A percentile compares a stretch with the other conserved stretches of the same genome.
These are phyloP conservation scores for Mesitornis unicolor DNA, from an alignment of 2,113 vertebrate species.

Conservation along the genomic window DNA sequence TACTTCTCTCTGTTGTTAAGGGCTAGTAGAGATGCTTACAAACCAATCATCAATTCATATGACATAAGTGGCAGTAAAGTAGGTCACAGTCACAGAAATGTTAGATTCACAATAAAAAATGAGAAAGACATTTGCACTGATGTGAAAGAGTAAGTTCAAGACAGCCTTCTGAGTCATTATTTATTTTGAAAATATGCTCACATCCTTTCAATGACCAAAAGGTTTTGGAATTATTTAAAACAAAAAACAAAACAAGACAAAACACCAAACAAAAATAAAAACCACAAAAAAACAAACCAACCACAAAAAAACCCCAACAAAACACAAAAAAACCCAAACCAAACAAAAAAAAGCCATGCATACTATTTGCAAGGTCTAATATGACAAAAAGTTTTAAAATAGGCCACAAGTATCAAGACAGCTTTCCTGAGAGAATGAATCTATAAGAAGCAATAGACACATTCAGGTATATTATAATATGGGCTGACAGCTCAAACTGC, in stretches of 20 bases:
- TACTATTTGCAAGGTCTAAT: background rate
- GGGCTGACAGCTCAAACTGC: background rate
- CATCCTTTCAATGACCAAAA: background rate
- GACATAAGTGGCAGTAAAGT: background rate
- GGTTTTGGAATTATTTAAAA: background rate
- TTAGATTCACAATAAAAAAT: background rate
- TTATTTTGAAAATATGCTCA: background rate
- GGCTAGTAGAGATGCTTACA: background rate
- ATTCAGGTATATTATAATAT: background rate
- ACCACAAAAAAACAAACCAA: too few species aligned
- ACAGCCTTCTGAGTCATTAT: background rate
- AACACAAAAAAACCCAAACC: too few species aligned
- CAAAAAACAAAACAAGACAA: background rate
- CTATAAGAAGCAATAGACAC: background rate
- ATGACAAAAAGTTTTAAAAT: background rate
- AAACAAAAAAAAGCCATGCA: background rate
- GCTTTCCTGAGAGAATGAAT: background rate
- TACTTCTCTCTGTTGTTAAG: background rate
- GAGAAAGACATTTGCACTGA: background rate
- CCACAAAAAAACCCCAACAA: too few species aligned
- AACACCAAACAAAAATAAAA: too few species aligned
- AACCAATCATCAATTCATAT: background rate
- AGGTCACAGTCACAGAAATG: background rate
- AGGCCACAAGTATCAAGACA: background rate
- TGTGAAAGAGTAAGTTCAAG: background rate